A percentile compares a stretch with the other conserved stretches of the same genome.
These are phyloP conservation scores for Sussaba pulchella DNA, from an alignment of 2,888 invertebrate species.

Conservation along the genomic window DNA sequence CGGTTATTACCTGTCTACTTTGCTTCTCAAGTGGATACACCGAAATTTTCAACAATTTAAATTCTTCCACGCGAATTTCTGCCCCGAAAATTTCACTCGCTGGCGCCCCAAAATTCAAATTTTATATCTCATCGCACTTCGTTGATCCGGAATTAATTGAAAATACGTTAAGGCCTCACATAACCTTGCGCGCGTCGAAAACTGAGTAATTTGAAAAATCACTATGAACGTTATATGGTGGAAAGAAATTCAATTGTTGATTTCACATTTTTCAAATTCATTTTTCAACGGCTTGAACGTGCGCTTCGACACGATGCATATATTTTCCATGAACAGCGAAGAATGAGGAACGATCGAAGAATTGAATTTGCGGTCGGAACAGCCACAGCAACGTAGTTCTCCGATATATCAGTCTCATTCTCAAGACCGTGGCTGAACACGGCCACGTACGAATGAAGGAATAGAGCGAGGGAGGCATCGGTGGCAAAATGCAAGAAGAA, in stretches of 20 bases:
- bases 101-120: not conserved
- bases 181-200: too few species aligned
- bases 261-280: too few species aligned
- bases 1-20: conserved; percentile 54
- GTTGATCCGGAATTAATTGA: not conserved
- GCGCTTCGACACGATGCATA: too few species aligned
- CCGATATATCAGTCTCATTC: conserved; percentile 11
- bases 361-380: not conserved
- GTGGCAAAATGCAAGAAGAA: conserved; percentile 36
- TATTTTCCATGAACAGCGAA: too few species aligned
- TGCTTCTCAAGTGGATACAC: conserved; percentile 18
- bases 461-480: conserved; percentile 1
- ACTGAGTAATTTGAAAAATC: too few species aligned
- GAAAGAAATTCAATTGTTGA: too few species aligned
- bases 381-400: not conserved
- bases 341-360: too few species aligned
- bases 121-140: not conserved
- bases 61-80: not conserved
- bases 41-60: not conserved
- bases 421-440: not conserved
- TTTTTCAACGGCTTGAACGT: too few species aligned
- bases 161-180: too few species aligned
- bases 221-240: too few species aligned
- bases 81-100: not conserved
- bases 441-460: conserved; percentile 20